Percentiles rank a stretch among this genome's conserved stretches.
phyloP scores from a whole-genome alignment of 2,888 invertebrate species.

The Cerastoderma edule region DNA sequence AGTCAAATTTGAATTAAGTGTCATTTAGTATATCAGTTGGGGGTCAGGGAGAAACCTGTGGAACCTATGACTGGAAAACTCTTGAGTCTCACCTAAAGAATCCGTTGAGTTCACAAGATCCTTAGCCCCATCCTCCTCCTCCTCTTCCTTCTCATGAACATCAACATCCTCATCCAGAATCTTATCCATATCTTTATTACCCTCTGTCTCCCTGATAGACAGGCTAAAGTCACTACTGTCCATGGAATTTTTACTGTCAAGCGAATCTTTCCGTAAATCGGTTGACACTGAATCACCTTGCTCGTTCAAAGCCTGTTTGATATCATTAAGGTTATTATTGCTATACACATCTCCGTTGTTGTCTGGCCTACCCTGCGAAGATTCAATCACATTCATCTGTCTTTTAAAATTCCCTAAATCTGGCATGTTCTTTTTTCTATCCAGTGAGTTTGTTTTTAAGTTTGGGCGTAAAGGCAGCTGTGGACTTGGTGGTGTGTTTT shows the following conservation, averaged over 20 bases:
- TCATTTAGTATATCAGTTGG: too few relatives aligned
- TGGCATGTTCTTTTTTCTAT: conserved; percentile 51
- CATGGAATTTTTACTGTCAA: background rate
- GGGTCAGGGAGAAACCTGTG: too few relatives aligned
- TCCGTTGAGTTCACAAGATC: conserved; percentile 24
- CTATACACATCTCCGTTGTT: conserved; percentile 12
- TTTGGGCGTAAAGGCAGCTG: conserved; percentile 23
- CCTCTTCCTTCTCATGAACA: conserved; percentile 46
- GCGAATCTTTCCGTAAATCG: conserved; percentile 2
- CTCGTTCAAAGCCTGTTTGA: background rate
- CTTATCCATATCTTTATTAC: conserved; percentile 50
- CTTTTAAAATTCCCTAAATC: conserved; percentile 27
- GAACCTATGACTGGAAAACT: too few relatives aligned
- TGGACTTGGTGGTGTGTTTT: conserved; percentile 21
- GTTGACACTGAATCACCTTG: background rate
- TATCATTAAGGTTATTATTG: conserved; percentile 11
- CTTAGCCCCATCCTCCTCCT: conserved; percentile 33
- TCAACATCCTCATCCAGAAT: conserved; percentile 53
- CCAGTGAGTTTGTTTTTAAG: conserved; percentile 49
- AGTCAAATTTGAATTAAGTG: too few relatives aligned
- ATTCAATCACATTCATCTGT: background rate
- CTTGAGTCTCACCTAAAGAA: conserved; percentile 40
- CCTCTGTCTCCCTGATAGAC: background rate
- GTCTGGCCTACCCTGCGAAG: background rate
- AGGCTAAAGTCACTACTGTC: background rate